Percentiles rank a stretch among this genome's conserved stretches.
Evolutionary conservation across 2,888 invertebrate genomes (phyloP).

Genomic region (Papilio gigon): DNA sequence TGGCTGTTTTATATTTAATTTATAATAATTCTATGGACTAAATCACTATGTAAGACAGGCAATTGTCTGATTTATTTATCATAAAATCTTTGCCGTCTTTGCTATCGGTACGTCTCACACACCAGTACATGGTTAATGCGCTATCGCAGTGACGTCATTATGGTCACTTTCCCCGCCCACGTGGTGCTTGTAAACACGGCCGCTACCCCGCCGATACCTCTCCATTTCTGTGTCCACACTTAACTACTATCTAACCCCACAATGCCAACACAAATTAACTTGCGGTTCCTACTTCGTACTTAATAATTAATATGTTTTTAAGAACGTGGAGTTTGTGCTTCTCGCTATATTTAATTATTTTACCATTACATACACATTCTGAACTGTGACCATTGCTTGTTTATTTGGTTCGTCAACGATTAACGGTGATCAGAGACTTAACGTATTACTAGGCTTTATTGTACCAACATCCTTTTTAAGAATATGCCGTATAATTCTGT

Average conservation of each 20-base stretch:
- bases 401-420: no score
- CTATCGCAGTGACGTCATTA: conserved; percentile 65
- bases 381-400: not conserved
- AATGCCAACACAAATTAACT: not conserved
- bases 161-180: conserved; percentile 66
- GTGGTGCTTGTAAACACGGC: conserved; percentile 50
- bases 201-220: conserved; percentile 41
- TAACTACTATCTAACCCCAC: conserved; percentile 13
- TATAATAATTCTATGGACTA: no score
- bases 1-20: no score
- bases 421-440: no score
- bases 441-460: no score
- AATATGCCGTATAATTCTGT: no score
- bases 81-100: conserved; percentile 39
- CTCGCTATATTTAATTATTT: not conserved
- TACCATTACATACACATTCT: not conserved
- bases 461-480: no score
- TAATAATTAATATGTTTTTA: conserved; percentile 1
- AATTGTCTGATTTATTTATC: not conserved
- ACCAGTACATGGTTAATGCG: conserved; percentile 63
- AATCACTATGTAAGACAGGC: no score
- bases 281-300: not conserved
- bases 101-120: conserved; percentile 57
- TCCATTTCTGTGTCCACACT: conserved; percentile 28
- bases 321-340: not conserved